Base-by-base conservation (phyloP, 2,113 vertebrate genomes). In the Vanacampus margaritifer region DNA sequence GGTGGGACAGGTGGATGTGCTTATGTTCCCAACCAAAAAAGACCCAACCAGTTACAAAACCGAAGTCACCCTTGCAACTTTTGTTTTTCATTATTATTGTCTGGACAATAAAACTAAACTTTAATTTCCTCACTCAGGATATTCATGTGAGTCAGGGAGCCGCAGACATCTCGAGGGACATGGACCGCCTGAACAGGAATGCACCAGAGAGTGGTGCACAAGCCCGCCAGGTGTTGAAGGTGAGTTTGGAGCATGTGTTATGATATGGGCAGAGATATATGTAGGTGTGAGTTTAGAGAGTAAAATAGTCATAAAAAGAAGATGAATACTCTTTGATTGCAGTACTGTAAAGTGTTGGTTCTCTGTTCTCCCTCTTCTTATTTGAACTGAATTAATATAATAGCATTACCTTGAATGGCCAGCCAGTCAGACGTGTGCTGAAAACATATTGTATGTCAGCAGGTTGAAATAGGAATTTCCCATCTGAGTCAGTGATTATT, bases 171-270 rank as follows among this genome's bases (percentile, higher is more conserved):
- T 68, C 82, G 45, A 76, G 67, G 76, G 83, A 85, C 82, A 93
- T 92, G 90, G 90, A 92, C 70, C 84, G 69, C 43, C 75, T 92
- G 67, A 92, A 92, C 87, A 89, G 84, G 51, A 93, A 92, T 79
- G 26, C 81, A 60, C 63, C 86, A 0, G 73, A 84, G 65, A 56
- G 46, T n/a, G 83, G 78, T 68, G 76, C 71, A 6, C 85, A 85
- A 41, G 85, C 76, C 21, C 90, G 86, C 76, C 91, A 91, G 76
- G 75, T 89, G 71, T 72, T 92, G 37, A 84, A 91, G 89, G 92
- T 93, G 56, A 82, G 88, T 41, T 63, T 32, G 28, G 23, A 14
- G 23, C 6, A 46, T 6, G 41, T 26, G 17, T 23, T 16, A 60
- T n/a, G n/a, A n/a, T n/a, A n/a, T n/a, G n/a, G n/a, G n/a, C 12